These are phyloP conservation scores for Troides oblongomaculatus DNA, from an alignment of 2,888 invertebrate species.

Conservation along the genomic window DNA sequence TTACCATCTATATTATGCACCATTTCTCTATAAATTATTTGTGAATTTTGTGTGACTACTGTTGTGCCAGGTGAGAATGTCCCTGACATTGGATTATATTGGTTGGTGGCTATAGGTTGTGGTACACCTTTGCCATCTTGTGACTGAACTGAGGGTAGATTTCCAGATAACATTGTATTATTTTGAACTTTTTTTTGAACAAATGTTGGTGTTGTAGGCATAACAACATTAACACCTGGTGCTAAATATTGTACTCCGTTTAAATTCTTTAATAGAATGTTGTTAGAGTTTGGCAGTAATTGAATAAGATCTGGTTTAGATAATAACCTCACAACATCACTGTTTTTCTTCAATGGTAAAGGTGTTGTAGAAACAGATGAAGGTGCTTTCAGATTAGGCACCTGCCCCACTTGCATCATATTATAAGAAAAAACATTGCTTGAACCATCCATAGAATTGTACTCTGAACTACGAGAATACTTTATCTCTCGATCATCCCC, in stretches of 20 bases:
- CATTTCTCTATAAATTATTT: slow-evolving; percentile 74
- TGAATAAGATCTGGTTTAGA: slow-evolving; percentile 63
- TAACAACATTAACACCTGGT: slow-evolving; percentile 58
- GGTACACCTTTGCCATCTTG: slow-evolving; percentile 53
- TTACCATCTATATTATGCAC: slow-evolving; percentile 71
- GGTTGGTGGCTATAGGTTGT: slow-evolving; percentile 51
- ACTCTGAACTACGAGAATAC: slow-evolving; percentile 70
- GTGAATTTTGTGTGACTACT: slow-evolving; percentile 72
- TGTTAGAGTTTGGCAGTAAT: slow-evolving; percentile 63
- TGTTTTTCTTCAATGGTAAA: slow-evolving; percentile 46
- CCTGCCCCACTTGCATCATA: slow-evolving; percentile 46
- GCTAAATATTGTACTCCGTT: slow-evolving; percentile 62
- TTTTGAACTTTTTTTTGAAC: slow-evolving; percentile 72
- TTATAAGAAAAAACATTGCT: slow-evolving; percentile 55
- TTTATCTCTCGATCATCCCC: slow-evolving; percentile 69
- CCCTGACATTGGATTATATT: slow-evolving; percentile 57
- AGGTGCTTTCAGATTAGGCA: slow-evolving; percentile 49
- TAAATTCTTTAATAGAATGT: slow-evolving; percentile 66
- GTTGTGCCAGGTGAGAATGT: slow-evolving; percentile 66
- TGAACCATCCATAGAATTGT: slow-evolving; percentile 54
- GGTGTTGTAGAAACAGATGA: slow-evolving; percentile 43
- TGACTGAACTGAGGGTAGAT: slow-evolving; percentile 50
- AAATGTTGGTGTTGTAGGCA: slow-evolving; percentile 61
- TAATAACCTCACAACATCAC: slow-evolving; percentile 59
- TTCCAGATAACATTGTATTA: slow-evolving; percentile 67